Base-by-base conservation (phyloP, 2,113 vertebrate species). In the Aldabrachelys gigantea region DNA sequence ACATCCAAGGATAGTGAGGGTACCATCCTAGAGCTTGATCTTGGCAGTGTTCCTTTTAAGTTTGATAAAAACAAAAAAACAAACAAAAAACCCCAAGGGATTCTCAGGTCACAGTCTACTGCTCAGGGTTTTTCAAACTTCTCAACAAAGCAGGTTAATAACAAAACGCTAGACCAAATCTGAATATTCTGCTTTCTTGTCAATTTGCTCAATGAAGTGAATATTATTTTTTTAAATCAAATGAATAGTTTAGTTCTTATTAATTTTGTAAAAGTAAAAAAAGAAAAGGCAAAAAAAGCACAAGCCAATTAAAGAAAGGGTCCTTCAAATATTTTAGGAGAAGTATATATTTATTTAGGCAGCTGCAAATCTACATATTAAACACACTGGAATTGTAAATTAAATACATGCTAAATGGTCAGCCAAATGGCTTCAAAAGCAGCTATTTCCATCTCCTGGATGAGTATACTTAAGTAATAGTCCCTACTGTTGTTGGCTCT, bases 401-500 rank as follows among this genome's bases (percentile, higher is more conserved):
- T 88, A 95, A 94, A 89, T 78, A 90, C 41, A 80, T 53, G 62
- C 50, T 89, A 86, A 82, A 76, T 54, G 31, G 82, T 89, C 41
- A 80, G 87, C 13, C 88, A 89, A 96, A 96, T 47, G 69, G 49
- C 38, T 75, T 93, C 90, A 53, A 86, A 80, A 88, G 69, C 53
- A 94, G 52, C 5, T 89, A 62, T 72, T 91, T 54, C 75, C 90
- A 53, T 56, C 62, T 95, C 57, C 52, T 78, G 88, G 14, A 41
- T 84, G 49, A 95, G 56, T 35, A 92, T 24, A 84, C 17, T 90
- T 53, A 88, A 38, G 82, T 90, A 92, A 89, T 87, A 87, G 56
- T 81, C 87, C 44, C 91, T 94, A 94, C 69, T 94, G 93, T 4
- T 88, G 84, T 94, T 89, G 80, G 17, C 86, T 96, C 93, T 44